Conservation (phyloP, 2,888 invertebrate genomes). For the Prosopocoilus inquinatus region DNA sequence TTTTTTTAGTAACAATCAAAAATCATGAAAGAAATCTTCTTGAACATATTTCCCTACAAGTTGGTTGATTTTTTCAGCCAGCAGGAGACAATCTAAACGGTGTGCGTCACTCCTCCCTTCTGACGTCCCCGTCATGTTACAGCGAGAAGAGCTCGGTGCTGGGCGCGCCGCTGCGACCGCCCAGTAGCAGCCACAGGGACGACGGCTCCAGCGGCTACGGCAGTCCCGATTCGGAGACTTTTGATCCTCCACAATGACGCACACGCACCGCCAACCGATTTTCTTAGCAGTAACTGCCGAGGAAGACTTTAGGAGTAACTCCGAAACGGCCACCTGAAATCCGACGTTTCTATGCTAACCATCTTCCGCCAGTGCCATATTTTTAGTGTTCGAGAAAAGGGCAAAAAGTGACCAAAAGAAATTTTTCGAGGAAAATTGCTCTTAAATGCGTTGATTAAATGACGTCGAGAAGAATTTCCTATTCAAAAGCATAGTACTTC, state of each 20-base stretch:
- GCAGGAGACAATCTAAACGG: constrained; percentile 49
- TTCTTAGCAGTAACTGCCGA: neutral
- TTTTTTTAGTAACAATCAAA: neutral
- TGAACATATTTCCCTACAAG: constrained; percentile 25
- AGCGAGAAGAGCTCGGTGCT: constrained; percentile 48
- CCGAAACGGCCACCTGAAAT: too few relatives aligned
- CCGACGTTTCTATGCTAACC: too few relatives aligned
- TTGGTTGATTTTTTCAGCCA: constrained; percentile 50
- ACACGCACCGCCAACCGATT: constrained; percentile 12
- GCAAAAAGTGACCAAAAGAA: too few relatives aligned
- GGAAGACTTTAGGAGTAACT: neutral
- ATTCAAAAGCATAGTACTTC: too few relatives aligned
- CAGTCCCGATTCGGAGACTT: constrained; percentile 71
- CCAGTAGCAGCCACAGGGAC: constrained; percentile 53
- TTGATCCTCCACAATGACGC: constrained; percentile 49
- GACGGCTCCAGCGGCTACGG: constrained; percentile 79
- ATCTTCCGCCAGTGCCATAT: neutral
- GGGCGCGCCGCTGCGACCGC: constrained; percentile 48
- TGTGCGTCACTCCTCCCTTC: constrained; percentile 36
- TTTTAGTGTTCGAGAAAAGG: neutral
- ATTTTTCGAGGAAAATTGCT: too few relatives aligned
- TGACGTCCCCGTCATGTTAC: constrained; percentile 49
- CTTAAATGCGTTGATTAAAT: too few relatives aligned
- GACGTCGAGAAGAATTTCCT: too few relatives aligned
- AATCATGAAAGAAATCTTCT: neutral